These are phyloP conservation scores for Psittacus erithacus DNA, from an alignment of 2,113 vertebrate genomes.

Conservation along the genomic window DNA sequence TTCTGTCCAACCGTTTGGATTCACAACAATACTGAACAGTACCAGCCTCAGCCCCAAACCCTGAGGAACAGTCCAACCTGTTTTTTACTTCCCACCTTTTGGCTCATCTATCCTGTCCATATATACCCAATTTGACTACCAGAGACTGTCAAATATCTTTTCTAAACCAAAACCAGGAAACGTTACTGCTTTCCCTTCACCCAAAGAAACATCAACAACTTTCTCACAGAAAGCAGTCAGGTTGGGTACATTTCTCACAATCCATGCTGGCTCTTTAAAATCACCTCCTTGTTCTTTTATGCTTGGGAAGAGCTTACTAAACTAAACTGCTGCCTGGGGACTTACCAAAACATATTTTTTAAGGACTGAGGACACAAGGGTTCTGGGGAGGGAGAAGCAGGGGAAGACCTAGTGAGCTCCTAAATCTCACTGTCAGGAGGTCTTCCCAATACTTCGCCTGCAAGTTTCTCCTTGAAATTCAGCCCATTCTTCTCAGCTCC, in stretches of 20 bases:
- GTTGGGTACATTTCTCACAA: background rate
- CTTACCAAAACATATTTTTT: background rate
- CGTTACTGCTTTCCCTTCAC: background rate
- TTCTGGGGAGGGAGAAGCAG: background rate
- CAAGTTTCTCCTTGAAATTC: background rate
- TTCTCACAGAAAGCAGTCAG: background rate
- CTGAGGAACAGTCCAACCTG: background rate
- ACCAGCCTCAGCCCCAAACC: background rate
- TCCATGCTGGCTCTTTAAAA: background rate
- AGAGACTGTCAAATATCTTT: background rate
- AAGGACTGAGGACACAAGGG: background rate
- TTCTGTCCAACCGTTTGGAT: fast-evolving
- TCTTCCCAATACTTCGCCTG: background rate
- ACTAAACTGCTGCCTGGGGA: background rate
- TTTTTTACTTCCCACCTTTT: background rate
- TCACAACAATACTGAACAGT: background rate
- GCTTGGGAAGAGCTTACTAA: background rate
- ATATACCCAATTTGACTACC: background rate
- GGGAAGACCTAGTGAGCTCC: background rate
- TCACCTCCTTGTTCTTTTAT: background rate
- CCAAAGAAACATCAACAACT: background rate
- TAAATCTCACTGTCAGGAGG: background rate
- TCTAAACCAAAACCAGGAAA: background rate
- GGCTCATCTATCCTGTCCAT: background rate
- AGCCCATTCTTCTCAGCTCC: background rate